Conservation (phyloP, 1,140 invertebrate genomes). For the Archivesica marissinica region DNA sequence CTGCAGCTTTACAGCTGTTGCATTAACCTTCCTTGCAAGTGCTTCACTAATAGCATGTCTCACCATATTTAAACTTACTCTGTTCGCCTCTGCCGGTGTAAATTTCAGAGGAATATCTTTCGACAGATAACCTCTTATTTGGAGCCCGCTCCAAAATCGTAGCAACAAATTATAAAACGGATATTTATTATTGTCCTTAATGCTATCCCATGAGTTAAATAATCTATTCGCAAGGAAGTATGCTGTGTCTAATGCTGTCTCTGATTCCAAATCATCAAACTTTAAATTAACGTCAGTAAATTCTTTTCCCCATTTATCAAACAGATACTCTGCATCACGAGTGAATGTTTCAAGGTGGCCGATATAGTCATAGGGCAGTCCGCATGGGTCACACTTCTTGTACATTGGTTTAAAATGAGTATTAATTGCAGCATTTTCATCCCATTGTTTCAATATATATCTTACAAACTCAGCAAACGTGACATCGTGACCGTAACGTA, state of each 20-base stretch:
- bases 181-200: constrained; percentile 33
- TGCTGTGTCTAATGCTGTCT: constrained; percentile 49
- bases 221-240: background rate
- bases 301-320: constrained; percentile 58
- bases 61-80: background rate
- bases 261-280: constrained; percentile 62
- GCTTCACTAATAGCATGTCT: background rate
- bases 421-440: constrained; percentile 33
- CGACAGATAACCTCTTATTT: constrained; percentile 66
- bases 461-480: constrained; percentile 70
- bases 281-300: constrained; percentile 49
- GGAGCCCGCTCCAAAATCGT: constrained; percentile 65
- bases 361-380: constrained; percentile 67
- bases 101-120: constrained; percentile 50
- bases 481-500: constrained; percentile 65
- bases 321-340: constrained; percentile 60
- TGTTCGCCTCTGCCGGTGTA: background rate
- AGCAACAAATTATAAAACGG: constrained; percentile 55
- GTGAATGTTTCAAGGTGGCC: constrained; percentile 70
- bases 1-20: constrained; percentile 1
- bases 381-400: constrained; percentile 66
- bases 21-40: background rate
- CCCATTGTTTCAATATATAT: constrained; percentile 61
- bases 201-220: constrained; percentile 26
- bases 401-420: constrained; percentile 67